Base-by-base conservation (phyloP, 2,888 invertebrate species). In the Operophtera brumata region DNA sequence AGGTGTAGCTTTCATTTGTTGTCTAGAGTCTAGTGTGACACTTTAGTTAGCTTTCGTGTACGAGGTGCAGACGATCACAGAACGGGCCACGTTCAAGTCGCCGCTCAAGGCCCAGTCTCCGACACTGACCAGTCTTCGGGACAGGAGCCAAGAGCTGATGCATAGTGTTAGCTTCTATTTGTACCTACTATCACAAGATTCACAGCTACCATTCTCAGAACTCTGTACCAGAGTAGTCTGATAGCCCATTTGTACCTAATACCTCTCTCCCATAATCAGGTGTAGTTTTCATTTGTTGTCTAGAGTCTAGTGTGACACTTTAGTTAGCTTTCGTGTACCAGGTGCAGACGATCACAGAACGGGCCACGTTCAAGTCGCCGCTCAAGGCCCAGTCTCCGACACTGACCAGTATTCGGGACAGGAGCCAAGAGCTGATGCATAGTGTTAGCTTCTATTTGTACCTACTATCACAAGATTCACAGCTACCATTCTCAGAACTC, bases 391-490 rank as follows among this genome's bases (percentile, higher is more conserved):
- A 76, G 45, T 71, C 75, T 1, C 66, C 73, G 14, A 70, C 75
- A 10, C 70, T 71, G 14, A 58, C 57, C 30, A 53, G 86, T 66
- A 56, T 88, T 48, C 54, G 85, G 41, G 86, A 92, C 78, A 71
- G 86, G 70, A 83, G 86, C 64, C 67, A 60, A 49, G 89, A 90
- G 37, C 86, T 96, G 14, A 93, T 96, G 55, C 96, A 96, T 73
- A 96, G 96, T 47, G 96, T 97, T 59, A 96, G 96, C 84, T 95
- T 96, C 79, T 97, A 97, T 74, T n/a, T n/a, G n/a, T n/a, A n/a
- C n/a, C n/a, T n/a, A n/a, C n/a, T n/a, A n/a, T n/a, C n/a, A n/a
- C n/a, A n/a, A n/a, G n/a, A n/a, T n/a, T n/a, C n/a, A n/a, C n/a
- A n/a, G n/a, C n/a, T n/a, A n/a, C n/a, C n/a, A n/a, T n/a, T n/a